Evolutionary conservation across 1,140 invertebrate species (phyloP), one percentile per base, ranked within the genome.

Genomic region (Drosophila punjabiensis): DNA sequence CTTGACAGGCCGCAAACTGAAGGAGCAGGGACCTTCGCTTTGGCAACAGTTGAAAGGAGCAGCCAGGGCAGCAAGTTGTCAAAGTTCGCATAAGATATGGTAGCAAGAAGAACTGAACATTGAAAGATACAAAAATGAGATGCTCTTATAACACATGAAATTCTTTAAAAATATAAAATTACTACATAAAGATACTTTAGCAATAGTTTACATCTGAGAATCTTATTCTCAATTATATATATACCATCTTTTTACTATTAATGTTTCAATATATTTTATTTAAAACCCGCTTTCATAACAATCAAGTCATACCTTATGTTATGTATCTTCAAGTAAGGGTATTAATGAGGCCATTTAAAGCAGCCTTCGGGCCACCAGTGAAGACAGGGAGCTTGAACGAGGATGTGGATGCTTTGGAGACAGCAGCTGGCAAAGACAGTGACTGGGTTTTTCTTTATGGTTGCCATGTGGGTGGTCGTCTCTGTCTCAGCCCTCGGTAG

Each of bases 341-440:
- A 76, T 76, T 43, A 81, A 77, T 67, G 62, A 55, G 59, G 74
- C 39, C 59, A 76, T 64, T 81, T 81, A 70, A 53, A 41, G 65
- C 48, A 50, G 56, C 76, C 70, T 75, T 77, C 16, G 63, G 73
- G 73, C 62, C 73, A 67, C 75, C 63, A 61, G 41, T 33, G 45
- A 58, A 20, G 74, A 66, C 52, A 43, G 33, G 24, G 53, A 37
- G 43, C 39, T 20, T 33, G n/a, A 18, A 11, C n/a, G 28, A 45
- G 30, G 33, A 39, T 66, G 64, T 52, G 59, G 66, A 69, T 78
- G 58, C 56, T 66, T 37, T 62, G 56, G 55, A 58, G 77, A 64
- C 48, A 61, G 55, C 58, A 77, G 50, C 59, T 79, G 76, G 55
- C 41, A 62, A 24, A 63, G 53, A 59, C 67, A 65, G 48, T 58